A percentile compares a stretch with the other conserved stretches of the same genome.
Conservation (phyloP, 2,888 invertebrate genomes). For the Yponomeuta plumbellus region DNA sequence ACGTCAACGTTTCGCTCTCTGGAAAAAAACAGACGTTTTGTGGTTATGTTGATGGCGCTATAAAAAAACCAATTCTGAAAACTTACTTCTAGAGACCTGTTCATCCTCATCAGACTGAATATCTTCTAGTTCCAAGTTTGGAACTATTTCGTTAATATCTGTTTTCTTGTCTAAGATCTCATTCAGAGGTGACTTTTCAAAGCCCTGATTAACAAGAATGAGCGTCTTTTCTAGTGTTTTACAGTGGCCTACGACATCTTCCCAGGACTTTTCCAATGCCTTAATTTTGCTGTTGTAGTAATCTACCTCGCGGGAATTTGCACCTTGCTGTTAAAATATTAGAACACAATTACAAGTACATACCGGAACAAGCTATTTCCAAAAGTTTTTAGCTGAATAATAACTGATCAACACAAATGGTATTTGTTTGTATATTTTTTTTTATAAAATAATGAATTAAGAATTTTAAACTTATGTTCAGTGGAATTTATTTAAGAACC, state of each 20-base stretch:
- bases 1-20: conserved; percentile 55
- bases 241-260: conserved; percentile 45
- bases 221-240: conserved; percentile 52
- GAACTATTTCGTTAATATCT: conserved; percentile 24
- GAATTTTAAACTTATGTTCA: too few species aligned
- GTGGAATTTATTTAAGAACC: too few species aligned
- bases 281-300: conserved; percentile 47
- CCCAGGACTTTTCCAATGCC: conserved; percentile 43
- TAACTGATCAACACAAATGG: too few species aligned
- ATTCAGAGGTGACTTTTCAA: conserved; percentile 33
- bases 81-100: conserved; percentile 40
- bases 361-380: too few species aligned
- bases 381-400: too few species aligned
- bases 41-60: background rate
- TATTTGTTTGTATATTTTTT: background rate
- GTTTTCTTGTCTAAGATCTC: conserved; percentile 27
- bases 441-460: too few species aligned
- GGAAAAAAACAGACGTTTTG: conserved; percentile 26
- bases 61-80: background rate
- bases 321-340: conserved; percentile 43
- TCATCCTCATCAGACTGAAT: conserved; percentile 53
- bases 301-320: conserved; percentile 45
- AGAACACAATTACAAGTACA: background rate
- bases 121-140: conserved; percentile 47
- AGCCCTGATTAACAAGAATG: conserved; percentile 52